Conservation (phyloP, 2,113 vertebrate genomes). For the Barbus barbus region DNA sequence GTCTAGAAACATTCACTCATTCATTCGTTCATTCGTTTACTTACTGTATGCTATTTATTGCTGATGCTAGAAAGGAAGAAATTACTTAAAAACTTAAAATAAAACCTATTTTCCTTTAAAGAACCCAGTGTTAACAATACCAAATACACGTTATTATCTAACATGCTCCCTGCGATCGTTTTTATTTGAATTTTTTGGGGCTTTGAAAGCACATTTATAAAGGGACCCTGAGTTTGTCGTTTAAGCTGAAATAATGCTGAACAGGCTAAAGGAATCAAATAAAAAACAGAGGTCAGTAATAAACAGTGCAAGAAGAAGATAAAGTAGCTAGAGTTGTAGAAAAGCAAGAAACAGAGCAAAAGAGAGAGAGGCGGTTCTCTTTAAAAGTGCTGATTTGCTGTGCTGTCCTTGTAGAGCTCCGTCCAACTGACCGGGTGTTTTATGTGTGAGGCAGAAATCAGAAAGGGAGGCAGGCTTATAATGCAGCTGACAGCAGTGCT, state of each 20-base stretch:
- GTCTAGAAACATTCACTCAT: neutral
- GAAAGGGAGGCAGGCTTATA: slow-evolving; percentile 64
- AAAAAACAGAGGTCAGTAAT: neutral
- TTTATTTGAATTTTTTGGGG: neutral
- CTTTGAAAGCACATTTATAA: slow-evolving; percentile 10
- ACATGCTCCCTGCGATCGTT: neutral
- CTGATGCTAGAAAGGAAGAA: neutral
- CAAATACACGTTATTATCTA: neutral
- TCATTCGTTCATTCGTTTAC: neutral
- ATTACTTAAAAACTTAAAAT: neutral
- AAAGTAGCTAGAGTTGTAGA: neutral
- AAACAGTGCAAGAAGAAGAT: neutral
- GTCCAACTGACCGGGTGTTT: slow-evolving; percentile 69
- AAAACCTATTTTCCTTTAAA: neutral
- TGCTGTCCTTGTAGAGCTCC: slow-evolving; percentile 68
- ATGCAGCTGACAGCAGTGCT: slow-evolving; percentile 76
- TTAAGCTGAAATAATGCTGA: neutral
- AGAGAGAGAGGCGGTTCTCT: slow-evolving; percentile 52
- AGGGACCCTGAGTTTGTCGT: neutral
- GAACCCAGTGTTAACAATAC: neutral
- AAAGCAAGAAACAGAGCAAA: slow-evolving; percentile 57
- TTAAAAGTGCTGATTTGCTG: slow-evolving; percentile 71
- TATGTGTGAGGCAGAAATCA: slow-evolving; percentile 70
- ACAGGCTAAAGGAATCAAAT: neutral
- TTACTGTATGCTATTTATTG: neutral